Evolutionary conservation across 2,113 vertebrate genomes (phyloP).

Genomic region (Petrocephalus microphthalmus): DNA sequence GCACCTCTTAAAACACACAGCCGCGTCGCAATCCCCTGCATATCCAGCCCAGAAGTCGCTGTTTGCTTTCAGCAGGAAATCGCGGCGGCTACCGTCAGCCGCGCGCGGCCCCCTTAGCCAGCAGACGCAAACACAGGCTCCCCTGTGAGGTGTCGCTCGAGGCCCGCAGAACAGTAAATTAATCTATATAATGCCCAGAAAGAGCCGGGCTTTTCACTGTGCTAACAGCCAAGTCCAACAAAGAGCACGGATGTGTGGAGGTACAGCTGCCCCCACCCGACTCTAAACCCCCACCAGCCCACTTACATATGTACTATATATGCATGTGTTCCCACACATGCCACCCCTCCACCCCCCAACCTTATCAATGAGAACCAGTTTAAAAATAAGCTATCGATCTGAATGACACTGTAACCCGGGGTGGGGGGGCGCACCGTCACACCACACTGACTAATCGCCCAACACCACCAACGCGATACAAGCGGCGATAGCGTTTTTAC

Average conservation of each 20-base stretch:
- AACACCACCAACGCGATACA: not conserved
- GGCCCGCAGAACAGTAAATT: conserved; percentile 61
- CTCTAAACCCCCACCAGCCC: conserved; percentile 30
- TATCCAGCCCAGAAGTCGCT: conserved; percentile 49
- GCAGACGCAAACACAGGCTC: conserved; percentile 42
- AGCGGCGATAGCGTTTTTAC: not conserved
- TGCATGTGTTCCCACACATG: conserved; percentile 33
- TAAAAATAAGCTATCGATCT: not conserved
- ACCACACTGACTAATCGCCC: not conserved
- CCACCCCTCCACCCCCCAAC: not conserved
- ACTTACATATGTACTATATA: conserved; percentile 17
- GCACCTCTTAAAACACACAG: conserved; percentile 38
- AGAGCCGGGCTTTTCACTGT: conserved; percentile 62
- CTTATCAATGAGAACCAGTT: not conserved
- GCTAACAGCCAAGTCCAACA: conserved; percentile 60
- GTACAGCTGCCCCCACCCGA: conserved; percentile 58
- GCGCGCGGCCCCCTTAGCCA: conserved; percentile 27
- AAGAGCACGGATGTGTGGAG: conserved; percentile 58
- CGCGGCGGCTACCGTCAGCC: conserved; percentile 28
- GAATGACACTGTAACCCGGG: not conserved
- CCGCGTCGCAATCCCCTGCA: conserved; percentile 34
- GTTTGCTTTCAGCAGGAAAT: conserved; percentile 44
- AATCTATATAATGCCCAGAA: conserved; percentile 72
- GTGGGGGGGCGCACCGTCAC: not conserved
- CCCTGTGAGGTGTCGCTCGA: conserved; percentile 48